Base-by-base conservation (phyloP, 2,888 invertebrate genomes). In the Serrognathus titanus region DNA sequence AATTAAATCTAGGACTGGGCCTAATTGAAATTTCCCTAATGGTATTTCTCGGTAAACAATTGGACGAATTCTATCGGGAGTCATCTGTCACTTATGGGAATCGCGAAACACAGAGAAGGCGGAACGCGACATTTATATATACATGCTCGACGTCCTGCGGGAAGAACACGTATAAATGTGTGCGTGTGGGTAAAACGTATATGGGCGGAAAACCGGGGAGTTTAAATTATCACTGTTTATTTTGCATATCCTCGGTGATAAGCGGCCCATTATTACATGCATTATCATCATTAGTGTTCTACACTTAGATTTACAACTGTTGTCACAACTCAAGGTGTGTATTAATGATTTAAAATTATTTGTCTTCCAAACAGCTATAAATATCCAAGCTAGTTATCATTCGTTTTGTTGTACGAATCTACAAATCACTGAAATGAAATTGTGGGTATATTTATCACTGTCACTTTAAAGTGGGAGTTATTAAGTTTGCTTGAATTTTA, bases 21-120 rank as follows among this genome's bases (percentile, higher is more conserved):
- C 70, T 75, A 76, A 77, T 77, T 77, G 76, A 77, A 77, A 77
- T 75, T 72, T 74, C 74, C 75, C 75, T 77, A 77, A 77, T 77
- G 75, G 76, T 71, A 67, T 77, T 77, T 72, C 76, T 72, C 72
- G 76, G 76, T 77, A 74, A 74, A 75, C 74, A 73, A 72, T 74
- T 69, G 50, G 51, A 52, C 54, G 64, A 61, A 64, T 69, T 68
- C 73, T 69, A 67, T 65, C 57, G 77, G 75, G 76, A 72, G 69
- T 69, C 72, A 77, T 77, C 74, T 69, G 71, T 77, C 76, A 77
- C 75, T 76, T 76, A 75, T 69, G 67, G 71, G 69, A 68, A 59
- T 60, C 59, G 52, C 55, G 66, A 60, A 64, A 68, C 72, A 74
- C 62, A 68, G 64, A 68, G 71, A 71, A 72, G 72, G 73, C 71